Conservation (phyloP, 2,797 vertebrate species). For the Corythornis leucogaster region DNA sequence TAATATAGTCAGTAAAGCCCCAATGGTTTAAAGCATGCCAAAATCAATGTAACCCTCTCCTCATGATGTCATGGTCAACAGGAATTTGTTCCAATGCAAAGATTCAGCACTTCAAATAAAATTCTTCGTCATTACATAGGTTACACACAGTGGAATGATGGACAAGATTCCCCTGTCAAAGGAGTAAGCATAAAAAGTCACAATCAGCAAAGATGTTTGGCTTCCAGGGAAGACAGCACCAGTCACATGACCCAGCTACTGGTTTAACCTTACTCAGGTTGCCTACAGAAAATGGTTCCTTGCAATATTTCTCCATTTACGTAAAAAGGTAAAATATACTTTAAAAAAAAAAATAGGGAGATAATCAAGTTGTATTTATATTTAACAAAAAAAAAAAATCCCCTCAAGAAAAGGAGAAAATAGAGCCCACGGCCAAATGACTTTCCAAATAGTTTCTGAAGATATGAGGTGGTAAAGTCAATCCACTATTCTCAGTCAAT, state of each 20-base stretch:
- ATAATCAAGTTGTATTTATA: not conserved
- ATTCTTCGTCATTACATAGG: not conserved
- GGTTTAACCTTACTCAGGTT: not conserved
- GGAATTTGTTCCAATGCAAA: not conserved
- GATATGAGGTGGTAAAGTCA: not conserved
- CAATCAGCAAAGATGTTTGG: not conserved
- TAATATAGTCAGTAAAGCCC: not conserved
- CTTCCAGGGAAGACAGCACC: not conserved
- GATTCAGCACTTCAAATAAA: not conserved
- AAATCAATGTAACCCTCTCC: not conserved
- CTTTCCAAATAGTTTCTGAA: not conserved
- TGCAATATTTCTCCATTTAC: not conserved
- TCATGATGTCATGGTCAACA: not conserved
- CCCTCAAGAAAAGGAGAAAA: not conserved
- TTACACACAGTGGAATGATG: accelerated
- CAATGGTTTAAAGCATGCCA: not conserved
- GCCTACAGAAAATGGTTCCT: not conserved
- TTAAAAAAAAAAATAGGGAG: not conserved
- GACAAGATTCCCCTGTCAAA: not conserved
- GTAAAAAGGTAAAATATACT: not conserved
- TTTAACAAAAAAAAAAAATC: not conserved
- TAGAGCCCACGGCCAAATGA: not conserved
- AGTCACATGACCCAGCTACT: not conserved
- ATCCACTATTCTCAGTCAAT: not conserved
- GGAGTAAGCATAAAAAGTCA: not conserved